These are phyloP conservation scores for Sphinx pinastri DNA, from an alignment of 2,888 invertebrate genomes.

Conservation along the genomic window DNA sequence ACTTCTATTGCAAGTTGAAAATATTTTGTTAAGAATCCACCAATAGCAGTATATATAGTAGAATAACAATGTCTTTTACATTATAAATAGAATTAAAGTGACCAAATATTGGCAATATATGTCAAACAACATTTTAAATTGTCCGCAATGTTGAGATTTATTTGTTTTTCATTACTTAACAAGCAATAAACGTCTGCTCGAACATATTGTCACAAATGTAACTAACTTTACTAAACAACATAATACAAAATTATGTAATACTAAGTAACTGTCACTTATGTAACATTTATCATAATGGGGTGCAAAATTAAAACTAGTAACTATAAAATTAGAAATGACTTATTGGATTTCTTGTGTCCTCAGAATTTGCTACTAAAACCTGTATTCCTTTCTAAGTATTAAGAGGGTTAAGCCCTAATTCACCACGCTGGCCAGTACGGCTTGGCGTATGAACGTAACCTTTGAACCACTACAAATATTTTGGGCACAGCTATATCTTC, in stretches of 20 bases:
- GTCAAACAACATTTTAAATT: slow-evolving; percentile 8
- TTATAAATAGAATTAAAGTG: background rate
- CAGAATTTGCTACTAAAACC: too few relatives aligned
- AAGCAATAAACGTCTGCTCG: slow-evolving; percentile 16
- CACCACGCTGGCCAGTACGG: too few relatives aligned
- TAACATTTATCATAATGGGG: background rate
- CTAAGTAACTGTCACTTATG: background rate
- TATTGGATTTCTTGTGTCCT: too few relatives aligned
- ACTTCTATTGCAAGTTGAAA: too few relatives aligned
- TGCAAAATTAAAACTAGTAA: background rate
- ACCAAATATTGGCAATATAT: background rate
- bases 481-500: too few relatives aligned
- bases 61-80: background rate
- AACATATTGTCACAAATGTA: slow-evolving; percentile 5
- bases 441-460: too few relatives aligned
- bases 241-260: background rate
- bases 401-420: too few relatives aligned
- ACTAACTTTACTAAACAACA: slow-evolving; percentile 10
- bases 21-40: too few relatives aligned
- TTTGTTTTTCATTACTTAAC: slow-evolving; percentile 7
- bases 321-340: background rate
- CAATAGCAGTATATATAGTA: too few relatives aligned
- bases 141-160: slow-evolving; percentile 7
- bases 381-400: too few relatives aligned
- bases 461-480: too few relatives aligned